Percentiles rank a stretch among this genome's conserved stretches.
These are phyloP conservation scores for Pheosia gnoma DNA, from an alignment of 2,888 invertebrate species.

Conservation along the genomic window DNA sequence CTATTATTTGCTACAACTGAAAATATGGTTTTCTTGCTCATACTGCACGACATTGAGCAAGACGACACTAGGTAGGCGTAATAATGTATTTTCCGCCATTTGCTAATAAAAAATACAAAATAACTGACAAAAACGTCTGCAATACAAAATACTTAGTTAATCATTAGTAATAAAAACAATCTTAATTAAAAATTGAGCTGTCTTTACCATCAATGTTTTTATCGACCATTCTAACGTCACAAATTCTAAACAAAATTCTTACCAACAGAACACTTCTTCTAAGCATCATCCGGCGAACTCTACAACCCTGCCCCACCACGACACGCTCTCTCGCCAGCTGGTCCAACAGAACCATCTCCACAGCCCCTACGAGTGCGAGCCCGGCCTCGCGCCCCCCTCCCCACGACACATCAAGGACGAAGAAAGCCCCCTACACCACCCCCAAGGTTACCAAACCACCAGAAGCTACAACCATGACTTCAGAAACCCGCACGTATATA, in stretches of 20 bases:
- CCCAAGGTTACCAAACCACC: slow-evolving; percentile 74
- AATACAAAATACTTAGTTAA: too few species aligned
- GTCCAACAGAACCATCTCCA: slow-evolving; percentile 80
- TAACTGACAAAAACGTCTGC: too few species aligned
- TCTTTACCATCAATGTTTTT: slow-evolving; percentile 26
- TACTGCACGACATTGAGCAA: too few species aligned
- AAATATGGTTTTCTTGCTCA: too few species aligned
- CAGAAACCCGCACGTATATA: slow-evolving; percentile 76
- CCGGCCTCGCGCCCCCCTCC: slow-evolving; percentile 73
- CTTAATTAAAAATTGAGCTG: slow-evolving; percentile 45
- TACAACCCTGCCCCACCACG: slow-evolving; percentile 87
- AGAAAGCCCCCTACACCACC: slow-evolving; percentile 71
- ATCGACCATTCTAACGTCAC: neutral
- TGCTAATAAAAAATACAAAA: too few species aligned
- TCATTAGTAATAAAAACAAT: too few species aligned
- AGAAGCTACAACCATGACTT: slow-evolving; percentile 79
- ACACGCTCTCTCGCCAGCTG: slow-evolving; percentile 78
- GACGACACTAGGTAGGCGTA: too few species aligned
- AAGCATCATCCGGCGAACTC: slow-evolving; percentile 88
- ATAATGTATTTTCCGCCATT: too few species aligned
- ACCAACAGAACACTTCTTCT: slow-evolving; percentile 93
- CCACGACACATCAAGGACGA: slow-evolving; percentile 77
- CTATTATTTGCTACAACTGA: too few species aligned
- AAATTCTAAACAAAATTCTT: slow-evolving; percentile 16
- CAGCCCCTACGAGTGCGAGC: slow-evolving; percentile 82